Percentiles rank a stretch among this genome's conserved stretches.
Conservation (phyloP, 2,888 invertebrate species). For the Gerris lacustris region DNA sequence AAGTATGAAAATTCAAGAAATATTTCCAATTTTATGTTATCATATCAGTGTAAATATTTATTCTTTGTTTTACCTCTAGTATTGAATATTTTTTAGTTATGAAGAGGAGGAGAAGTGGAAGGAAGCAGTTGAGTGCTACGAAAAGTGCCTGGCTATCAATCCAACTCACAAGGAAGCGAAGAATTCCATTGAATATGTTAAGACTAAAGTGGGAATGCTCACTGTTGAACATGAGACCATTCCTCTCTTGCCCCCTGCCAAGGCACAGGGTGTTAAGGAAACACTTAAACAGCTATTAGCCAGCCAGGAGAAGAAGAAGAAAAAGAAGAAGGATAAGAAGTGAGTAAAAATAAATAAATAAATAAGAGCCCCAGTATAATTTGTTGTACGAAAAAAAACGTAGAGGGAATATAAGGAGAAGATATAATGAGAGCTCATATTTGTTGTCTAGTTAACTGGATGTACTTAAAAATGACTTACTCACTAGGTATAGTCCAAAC, state of each 20-base stretch:
- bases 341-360: constrained; percentile 31
- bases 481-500: too few relatives aligned
- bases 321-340: constrained; percentile 38
- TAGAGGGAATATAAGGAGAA: too few relatives aligned
- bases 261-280: constrained; percentile 52
- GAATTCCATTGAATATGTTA: constrained; percentile 67
- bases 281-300: constrained; percentile 52
- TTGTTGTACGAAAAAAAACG: too few relatives aligned
- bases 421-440: too few relatives aligned
- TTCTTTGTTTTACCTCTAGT: too few relatives aligned
- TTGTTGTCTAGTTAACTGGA: too few relatives aligned
- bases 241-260: constrained; percentile 46
- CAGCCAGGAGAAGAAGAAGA: constrained; percentile 33
- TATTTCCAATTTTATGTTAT: too few relatives aligned
- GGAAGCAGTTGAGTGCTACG: constrained; percentile 72
- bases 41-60: too few relatives aligned
- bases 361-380: too few relatives aligned
- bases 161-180: constrained; percentile 80
- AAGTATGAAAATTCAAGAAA: too few relatives aligned
- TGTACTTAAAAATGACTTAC: too few relatives aligned
- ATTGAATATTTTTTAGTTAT: constrained; percentile 44
- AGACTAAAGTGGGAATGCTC: constrained; percentile 44
- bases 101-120: constrained; percentile 76
- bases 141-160: constrained; percentile 67
- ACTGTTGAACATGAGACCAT: constrained; percentile 33